A percentile compares a stretch with the other conserved stretches of the same genome.
Conservation (phyloP, 2,113 vertebrate species). For the Microcebus murinus region DNA sequence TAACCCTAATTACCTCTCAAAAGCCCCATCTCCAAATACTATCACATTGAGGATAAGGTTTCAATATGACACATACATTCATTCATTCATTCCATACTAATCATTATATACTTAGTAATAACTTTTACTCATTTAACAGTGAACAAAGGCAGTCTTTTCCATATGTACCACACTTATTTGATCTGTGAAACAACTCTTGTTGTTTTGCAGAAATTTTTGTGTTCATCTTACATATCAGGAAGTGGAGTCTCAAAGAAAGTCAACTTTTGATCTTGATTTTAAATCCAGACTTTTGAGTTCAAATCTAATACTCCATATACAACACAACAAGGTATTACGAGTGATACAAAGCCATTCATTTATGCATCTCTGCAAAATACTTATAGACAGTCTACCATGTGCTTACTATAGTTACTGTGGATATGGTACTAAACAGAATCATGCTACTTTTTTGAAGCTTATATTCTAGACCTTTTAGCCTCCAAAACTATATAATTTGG, state of each 20-base stretch:
- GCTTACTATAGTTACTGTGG: not conserved
- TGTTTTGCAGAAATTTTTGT: not conserved
- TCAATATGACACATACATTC: not conserved
- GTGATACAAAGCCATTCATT: not conserved
- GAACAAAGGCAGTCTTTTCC: not conserved
- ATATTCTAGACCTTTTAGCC: not conserved
- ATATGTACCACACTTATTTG: not conserved
- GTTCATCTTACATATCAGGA: not conserved
- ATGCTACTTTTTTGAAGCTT: not conserved
- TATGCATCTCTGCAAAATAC: not conserved
- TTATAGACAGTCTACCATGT: not conserved
- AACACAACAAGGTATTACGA: not conserved
- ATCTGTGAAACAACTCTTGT: not conserved
- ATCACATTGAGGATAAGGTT: not conserved
- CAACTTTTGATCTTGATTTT: constrained; percentile 11
- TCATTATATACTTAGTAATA: not conserved
- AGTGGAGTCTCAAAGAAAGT: not conserved
- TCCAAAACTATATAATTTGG: not conserved
- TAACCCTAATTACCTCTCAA: not conserved
- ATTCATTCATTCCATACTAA: not conserved
- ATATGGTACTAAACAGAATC: not conserved
- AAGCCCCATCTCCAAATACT: not conserved
- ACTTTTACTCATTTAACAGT: not conserved
- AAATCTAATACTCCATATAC: not conserved
- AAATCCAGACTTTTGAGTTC: not conserved